Evolutionary conservation across 1,140 invertebrate species (phyloP), one percentile per base, ranked within the genome.

Genomic region (Ladona fulva): DNA sequence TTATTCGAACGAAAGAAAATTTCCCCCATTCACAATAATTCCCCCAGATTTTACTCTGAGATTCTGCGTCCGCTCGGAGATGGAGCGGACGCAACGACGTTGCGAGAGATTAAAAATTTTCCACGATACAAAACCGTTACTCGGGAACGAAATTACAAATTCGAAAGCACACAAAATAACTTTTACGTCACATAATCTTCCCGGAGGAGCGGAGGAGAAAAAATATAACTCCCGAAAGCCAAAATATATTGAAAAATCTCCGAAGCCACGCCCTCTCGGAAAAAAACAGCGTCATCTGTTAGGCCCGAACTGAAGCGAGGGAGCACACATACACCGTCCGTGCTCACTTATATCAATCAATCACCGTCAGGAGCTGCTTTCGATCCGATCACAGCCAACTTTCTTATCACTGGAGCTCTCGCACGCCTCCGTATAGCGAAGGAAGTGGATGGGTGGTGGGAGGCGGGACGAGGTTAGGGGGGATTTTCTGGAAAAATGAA

Each of bases 221-320:
- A 66, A 66, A 22, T 22, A 22, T 66, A 66, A 5, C 52, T 16
- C 52, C 52, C 52, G 52, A 66, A 66, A 66, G 52, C 52, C 52
- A 66, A 66, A 66, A 66, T 66, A 66, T 66, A 66, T 66, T 19
- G n/a, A 66, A 66, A 66, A 66, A 66, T 66, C 52, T 12, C n/a
- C 52, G 14, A 66, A 66, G 52, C 52, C 52, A 66, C 52, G 52
- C 52, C 52, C 52, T 66, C n/a, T 16, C 12, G 52, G n/a, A 66
- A 66, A 19, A 52, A 66, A 66, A 22, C 52, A 66, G 52, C 52
- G 52, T 22, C 52, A 66, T 66, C 52, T 66, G 52, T 66, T 66
- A 66, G 14, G 5, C 1, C 1, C 52, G 44, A 52, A 52, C 10
- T 11, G 44, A 52, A 52, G 44, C 10, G 19, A 52, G 44, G 10